These are phyloP conservation scores for Agrotis segetum DNA, from an alignment of 2,888 invertebrate species.

Conservation along the genomic window DNA sequence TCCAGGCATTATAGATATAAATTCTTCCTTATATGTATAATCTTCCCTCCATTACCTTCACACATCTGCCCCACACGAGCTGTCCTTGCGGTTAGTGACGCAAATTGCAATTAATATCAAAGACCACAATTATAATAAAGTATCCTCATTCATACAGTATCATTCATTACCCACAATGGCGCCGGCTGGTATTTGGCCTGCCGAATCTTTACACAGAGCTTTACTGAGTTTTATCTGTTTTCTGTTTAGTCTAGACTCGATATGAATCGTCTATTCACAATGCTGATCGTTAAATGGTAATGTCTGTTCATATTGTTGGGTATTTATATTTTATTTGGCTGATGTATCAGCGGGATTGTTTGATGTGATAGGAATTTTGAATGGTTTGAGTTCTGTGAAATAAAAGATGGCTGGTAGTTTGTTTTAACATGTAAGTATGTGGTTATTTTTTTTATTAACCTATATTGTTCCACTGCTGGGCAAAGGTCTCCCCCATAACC, in stretches of 20 bases:
- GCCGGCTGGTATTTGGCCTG: constrained; percentile 18
- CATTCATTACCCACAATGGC: constrained; percentile 38
- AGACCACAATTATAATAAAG: constrained; percentile 38
- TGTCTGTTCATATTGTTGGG: constrained; percentile 42
- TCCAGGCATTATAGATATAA: too few relatives aligned
- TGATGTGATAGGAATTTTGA: constrained; percentile 6
- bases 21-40: background rate
- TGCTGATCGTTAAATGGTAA: constrained; percentile 33
- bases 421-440: background rate
- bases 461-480: too few relatives aligned
- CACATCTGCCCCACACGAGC: constrained; percentile 23
- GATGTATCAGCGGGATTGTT: constrained; percentile 29
- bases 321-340: constrained; percentile 29
- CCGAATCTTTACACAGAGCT: constrained; percentile 27
- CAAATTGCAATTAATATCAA: constrained; percentile 36
- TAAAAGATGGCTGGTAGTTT: background rate
- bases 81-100: constrained; percentile 40
- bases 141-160: constrained; percentile 40
- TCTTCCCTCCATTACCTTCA: background rate
- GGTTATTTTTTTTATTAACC: too few relatives aligned
- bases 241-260: constrained; percentile 50
- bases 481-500: too few relatives aligned
- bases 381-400: background rate
- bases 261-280: constrained; percentile 37
- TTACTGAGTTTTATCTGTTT: background rate